Conservation (phyloP, 2,888 invertebrate species). For the Drymonia ruficornis region DNA sequence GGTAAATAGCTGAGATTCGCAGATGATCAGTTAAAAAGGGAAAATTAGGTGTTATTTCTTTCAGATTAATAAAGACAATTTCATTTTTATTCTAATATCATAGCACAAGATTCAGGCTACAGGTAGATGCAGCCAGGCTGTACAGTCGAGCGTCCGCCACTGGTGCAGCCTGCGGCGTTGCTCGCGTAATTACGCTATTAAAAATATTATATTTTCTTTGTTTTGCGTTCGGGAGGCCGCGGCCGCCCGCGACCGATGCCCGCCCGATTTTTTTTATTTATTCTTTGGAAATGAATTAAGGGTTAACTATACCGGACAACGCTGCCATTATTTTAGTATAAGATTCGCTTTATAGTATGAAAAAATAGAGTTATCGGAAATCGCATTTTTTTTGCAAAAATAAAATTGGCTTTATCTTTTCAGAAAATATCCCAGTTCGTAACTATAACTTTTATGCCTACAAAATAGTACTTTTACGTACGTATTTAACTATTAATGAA, state of each 20-base stretch:
- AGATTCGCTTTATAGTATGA: not conserved
- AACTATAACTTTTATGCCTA: too few relatives aligned
- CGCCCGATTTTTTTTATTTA: constrained; percentile 42
- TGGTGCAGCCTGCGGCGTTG: constrained; percentile 31
- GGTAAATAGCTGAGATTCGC: too few relatives aligned
- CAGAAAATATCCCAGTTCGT: too few relatives aligned
- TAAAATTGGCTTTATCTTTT: too few relatives aligned
- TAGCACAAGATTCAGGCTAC: not conserved
- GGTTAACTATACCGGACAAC: constrained; percentile 29
- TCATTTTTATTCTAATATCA: too few relatives aligned
- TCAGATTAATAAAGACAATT: too few relatives aligned
- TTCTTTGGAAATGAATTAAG: constrained; percentile 64
- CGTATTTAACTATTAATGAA: too few relatives aligned
- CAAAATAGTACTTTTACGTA: too few relatives aligned
- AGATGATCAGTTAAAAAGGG: too few relatives aligned
- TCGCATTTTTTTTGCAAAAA: too few relatives aligned
- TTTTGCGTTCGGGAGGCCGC: constrained; percentile 35
- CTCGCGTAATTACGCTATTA: constrained; percentile 58
- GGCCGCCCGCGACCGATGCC: constrained; percentile 10
- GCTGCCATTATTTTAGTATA: constrained; percentile 17
- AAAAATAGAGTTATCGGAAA: not conserved
- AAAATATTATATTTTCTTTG: constrained; percentile 50
- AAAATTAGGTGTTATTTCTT: too few relatives aligned
- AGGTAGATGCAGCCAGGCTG: not conserved
- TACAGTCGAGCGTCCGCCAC: constrained; percentile 17